Conservation (phyloP, 2,113 vertebrate species). For the Atractosteus spatula region DNA sequence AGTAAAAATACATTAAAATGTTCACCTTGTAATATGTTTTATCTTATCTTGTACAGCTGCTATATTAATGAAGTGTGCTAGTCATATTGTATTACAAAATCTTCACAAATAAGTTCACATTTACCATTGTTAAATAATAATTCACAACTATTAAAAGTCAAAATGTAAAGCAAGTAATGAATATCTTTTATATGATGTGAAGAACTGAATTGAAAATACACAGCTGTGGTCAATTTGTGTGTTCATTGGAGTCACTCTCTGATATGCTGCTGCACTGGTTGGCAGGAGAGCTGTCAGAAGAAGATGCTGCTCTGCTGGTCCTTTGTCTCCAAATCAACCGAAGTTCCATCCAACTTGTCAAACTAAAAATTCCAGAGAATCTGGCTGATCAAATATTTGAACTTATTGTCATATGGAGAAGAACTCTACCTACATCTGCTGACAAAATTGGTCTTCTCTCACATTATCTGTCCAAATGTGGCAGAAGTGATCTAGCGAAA, state of each 20-base stretch:
- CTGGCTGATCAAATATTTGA: constrained; percentile 70
- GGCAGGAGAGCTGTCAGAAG: constrained; percentile 64
- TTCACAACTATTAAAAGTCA: too few relatives aligned
- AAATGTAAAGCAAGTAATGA: too few relatives aligned
- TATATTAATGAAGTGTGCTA: too few relatives aligned
- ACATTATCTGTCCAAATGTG: constrained; percentile 67
- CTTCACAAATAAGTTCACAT: too few relatives aligned
- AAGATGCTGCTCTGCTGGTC: constrained; percentile 48
- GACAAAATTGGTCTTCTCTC: constrained; percentile 71
- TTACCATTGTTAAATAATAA: too few relatives aligned
- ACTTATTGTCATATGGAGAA: constrained; percentile 77
- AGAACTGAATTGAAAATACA: too few relatives aligned
- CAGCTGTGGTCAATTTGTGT: too few relatives aligned
- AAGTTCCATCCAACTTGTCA: constrained; percentile 75
- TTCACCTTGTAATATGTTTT: too few relatives aligned
- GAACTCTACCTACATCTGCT: constrained; percentile 62
- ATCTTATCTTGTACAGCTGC: too few relatives aligned
- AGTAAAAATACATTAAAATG: too few relatives aligned
- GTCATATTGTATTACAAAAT: too few relatives aligned
- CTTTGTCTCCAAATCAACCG: constrained; percentile 61
- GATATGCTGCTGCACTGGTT: constrained; percentile 66
- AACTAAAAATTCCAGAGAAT: constrained; percentile 64
- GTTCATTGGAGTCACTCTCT: constrained; percentile 41
- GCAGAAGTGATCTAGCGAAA: constrained; percentile 71
- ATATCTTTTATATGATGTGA: too few relatives aligned